phyloP scores from a whole-genome alignment of 1,140 invertebrate species.

The Pantala flavescens region DNA sequence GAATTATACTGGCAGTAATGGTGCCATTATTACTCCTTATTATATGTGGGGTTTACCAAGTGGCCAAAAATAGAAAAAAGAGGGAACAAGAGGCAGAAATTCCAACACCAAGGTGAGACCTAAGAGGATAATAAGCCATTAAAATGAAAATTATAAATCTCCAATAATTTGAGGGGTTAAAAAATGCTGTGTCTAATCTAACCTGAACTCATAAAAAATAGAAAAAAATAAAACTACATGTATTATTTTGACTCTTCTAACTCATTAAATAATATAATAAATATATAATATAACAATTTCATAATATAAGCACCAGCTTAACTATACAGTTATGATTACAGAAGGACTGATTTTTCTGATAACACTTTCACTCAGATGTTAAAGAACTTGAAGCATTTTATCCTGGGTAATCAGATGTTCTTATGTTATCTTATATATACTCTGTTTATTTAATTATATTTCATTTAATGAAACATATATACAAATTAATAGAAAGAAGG shows the following conservation, averaged over 20 bases:
- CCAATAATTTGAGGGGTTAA: background rate
- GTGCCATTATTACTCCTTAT: constrained; percentile 61
- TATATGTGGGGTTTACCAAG: constrained; percentile 55
- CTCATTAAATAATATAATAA: background rate
- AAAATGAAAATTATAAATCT: background rate
- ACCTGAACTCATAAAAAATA: background rate
- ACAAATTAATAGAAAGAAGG: too few relatives aligned
- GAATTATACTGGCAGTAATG: constrained; percentile 61
- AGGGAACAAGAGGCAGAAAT: constrained; percentile 37
- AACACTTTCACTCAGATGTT: too few relatives aligned
- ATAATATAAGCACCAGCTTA: too few relatives aligned
- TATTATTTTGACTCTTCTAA: background rate
- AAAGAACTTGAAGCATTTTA: too few relatives aligned
- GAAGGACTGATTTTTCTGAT: too few relatives aligned
- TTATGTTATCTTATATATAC: too few relatives aligned
- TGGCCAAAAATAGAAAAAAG: constrained; percentile 43
- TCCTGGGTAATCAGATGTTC: too few relatives aligned
- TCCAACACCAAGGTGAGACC: background rate
- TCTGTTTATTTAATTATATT: too few relatives aligned
- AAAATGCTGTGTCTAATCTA: background rate
- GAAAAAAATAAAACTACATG: background rate
- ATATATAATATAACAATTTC: background rate
- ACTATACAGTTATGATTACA: too few relatives aligned
- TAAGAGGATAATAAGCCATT: background rate
- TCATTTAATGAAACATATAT: too few relatives aligned